A percentile compares a stretch with the other conserved stretches of the same genome.
These are phyloP conservation scores for Zygothrica quintamaculata DNA, from an alignment of 2,888 invertebrate genomes.

Conservation along the genomic window DNA sequence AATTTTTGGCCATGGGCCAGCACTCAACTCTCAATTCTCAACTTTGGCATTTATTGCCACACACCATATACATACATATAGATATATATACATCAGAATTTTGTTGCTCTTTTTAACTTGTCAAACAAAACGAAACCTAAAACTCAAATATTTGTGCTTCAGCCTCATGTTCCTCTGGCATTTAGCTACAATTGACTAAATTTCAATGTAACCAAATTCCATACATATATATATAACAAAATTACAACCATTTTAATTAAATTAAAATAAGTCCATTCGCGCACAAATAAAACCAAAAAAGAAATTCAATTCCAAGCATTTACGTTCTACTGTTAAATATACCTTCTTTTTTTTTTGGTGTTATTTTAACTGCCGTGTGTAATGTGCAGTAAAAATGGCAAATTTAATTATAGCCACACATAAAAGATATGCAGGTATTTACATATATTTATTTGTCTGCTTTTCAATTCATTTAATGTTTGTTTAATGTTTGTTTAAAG, in stretches of 20 bases:
- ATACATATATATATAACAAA: conserved; percentile 34
- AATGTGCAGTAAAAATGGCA: conserved; percentile 63
- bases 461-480: conserved; percentile 13
- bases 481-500: conserved; percentile 19
- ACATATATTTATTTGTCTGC: conserved; percentile 28
- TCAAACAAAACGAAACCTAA: conserved; percentile 11
- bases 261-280: conserved; percentile 45
- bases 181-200: conserved; percentile 38
- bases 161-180: conserved; percentile 21
- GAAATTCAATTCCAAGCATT: conserved; percentile 8
- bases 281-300: conserved; percentile 3
- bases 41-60: conserved; percentile 61
- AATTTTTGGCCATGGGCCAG: conserved; percentile 43
- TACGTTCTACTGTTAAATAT: conserved; percentile 18
- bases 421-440: conserved; percentile 15
- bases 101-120: conserved; percentile 46
- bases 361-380: conserved; percentile 6
- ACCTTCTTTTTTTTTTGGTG: conserved; percentile 1
- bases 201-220: conserved; percentile 35
- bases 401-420: conserved; percentile 62
- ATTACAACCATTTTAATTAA: conserved; percentile 65
- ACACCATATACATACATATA: too few species aligned
- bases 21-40: conserved; percentile 20
- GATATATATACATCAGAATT: conserved; percentile 16
- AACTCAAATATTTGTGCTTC: conserved; percentile 36